These are phyloP conservation scores for Paramormyrops hopkinsi DNA, from an alignment of 2,797 vertebrate species.

Conservation along the genomic window DNA sequence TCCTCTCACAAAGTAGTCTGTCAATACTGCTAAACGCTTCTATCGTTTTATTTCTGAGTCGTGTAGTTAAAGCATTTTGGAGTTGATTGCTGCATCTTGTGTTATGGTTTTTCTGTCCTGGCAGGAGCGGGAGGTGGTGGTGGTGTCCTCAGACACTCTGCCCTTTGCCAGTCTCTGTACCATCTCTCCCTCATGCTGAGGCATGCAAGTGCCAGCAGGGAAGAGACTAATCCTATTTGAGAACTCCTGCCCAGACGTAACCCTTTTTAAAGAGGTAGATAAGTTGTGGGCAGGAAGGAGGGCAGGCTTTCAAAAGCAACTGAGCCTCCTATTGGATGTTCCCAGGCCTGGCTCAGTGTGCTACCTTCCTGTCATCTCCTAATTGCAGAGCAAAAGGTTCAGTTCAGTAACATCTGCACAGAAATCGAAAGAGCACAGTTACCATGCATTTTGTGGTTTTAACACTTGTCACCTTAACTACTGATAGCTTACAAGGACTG, in stretches of 20 bases:
- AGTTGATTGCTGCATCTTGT: background rate
- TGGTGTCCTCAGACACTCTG: background rate
- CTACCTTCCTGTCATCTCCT: constrained; percentile 1
- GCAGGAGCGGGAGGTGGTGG: background rate
- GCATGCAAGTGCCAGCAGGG: background rate
- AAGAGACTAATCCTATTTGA: background rate
- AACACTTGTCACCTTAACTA: constrained; percentile 38
- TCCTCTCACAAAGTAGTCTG: constrained; percentile 16
- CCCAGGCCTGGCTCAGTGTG: background rate
- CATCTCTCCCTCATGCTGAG: background rate
- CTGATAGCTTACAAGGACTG: constrained; percentile 37
- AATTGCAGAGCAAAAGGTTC: constrained; percentile 15
- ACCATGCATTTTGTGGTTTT: constrained; percentile 25
- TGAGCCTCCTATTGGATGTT: background rate
- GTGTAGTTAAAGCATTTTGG: constrained; percentile 3
- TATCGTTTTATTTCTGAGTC: background rate
- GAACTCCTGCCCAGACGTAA: background rate
- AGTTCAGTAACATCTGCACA: constrained; percentile 17
- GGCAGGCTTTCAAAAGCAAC: background rate
- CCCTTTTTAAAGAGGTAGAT: background rate
- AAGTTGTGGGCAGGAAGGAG: background rate
- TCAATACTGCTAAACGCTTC: background rate
- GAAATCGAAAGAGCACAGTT: constrained; percentile 21
- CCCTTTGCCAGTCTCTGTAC: background rate
- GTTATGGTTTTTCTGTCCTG: background rate